phyloP scores from a whole-genome alignment of 2,797 vertebrate species.

The Ptychobarbus kaznakovi region DNA sequence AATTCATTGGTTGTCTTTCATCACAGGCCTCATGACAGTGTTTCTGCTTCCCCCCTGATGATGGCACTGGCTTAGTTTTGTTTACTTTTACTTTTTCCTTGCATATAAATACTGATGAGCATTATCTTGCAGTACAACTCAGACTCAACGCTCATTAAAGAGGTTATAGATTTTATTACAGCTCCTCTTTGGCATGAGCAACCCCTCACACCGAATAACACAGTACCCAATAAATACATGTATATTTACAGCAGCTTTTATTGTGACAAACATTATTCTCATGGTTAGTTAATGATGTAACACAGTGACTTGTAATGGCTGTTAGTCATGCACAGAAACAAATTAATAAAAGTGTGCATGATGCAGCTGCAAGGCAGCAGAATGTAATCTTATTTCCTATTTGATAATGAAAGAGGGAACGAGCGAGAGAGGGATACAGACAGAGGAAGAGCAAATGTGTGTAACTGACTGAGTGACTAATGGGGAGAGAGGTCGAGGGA shows the following conservation, averaged over 20 bases:
- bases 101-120: constrained; percentile 8
- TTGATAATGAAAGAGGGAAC: constrained; percentile 45
- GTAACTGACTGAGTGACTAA: constrained; percentile 33
- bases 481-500: constrained; percentile 27
- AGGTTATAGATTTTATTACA: constrained; percentile 28
- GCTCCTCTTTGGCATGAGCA: constrained; percentile 14
- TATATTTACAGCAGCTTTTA: constrained; percentile 38
- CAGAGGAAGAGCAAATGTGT: constrained; percentile 32
- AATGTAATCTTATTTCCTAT: constrained; percentile 41
- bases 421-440: constrained; percentile 53
- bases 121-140: neutral
- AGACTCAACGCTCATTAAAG: constrained; percentile 29
- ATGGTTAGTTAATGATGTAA: constrained; percentile 43
- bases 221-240: constrained; percentile 38
- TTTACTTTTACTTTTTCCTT: neutral
- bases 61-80: neutral
- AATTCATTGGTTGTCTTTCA: neutral
- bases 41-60: neutral
- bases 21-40: neutral
- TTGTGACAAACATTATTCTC: constrained; percentile 37
- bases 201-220: constrained; percentile 31
- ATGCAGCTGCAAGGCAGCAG: constrained; percentile 29
- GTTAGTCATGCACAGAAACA: constrained; percentile 30
- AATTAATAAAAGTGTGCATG: constrained; percentile 29
- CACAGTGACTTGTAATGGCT: constrained; percentile 44